Conservation (phyloP, 2,113 vertebrate genomes). For the Rhinolophus sinicus region DNA sequence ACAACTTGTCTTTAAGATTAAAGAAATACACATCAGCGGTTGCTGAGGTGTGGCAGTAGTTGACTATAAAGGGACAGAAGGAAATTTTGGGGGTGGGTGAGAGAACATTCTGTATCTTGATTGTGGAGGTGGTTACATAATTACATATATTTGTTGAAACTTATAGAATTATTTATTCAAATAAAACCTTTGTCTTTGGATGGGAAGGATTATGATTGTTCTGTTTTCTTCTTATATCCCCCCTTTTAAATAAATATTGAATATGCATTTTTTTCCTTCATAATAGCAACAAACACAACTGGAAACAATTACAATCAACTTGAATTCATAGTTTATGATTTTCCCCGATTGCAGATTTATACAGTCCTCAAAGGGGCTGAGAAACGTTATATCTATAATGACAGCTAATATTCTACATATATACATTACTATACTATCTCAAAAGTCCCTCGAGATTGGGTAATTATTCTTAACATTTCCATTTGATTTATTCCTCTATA, state of each 20-base stretch:
- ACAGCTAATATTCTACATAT: not conserved
- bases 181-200: constrained; percentile 18
- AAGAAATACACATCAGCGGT: not conserved
- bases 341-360: not conserved
- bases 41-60: not conserved
- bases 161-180: not conserved
- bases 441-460: not conserved
- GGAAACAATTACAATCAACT: constrained; percentile 26
- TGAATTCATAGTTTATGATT: not conserved
- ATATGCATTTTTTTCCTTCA: not conserved
- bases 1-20: constrained; percentile 12
- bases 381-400: not conserved
- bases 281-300: not conserved
- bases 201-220: not conserved
- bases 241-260: not conserved
- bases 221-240: not conserved
- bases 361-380: not conserved
- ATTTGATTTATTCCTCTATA: not conserved
- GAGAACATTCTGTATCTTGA: not conserved
- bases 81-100: not conserved
- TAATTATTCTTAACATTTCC: constrained; percentile 52
- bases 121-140: not conserved
- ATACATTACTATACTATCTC: not conserved
- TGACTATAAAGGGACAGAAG: not conserved
- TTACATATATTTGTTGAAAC: not conserved